A percentile compares a stretch with the other conserved stretches of the same genome.
These are phyloP conservation scores for Branchinecta sandiegonensis DNA, from an alignment of 2,888 invertebrate species.

Conservation along the genomic window DNA sequence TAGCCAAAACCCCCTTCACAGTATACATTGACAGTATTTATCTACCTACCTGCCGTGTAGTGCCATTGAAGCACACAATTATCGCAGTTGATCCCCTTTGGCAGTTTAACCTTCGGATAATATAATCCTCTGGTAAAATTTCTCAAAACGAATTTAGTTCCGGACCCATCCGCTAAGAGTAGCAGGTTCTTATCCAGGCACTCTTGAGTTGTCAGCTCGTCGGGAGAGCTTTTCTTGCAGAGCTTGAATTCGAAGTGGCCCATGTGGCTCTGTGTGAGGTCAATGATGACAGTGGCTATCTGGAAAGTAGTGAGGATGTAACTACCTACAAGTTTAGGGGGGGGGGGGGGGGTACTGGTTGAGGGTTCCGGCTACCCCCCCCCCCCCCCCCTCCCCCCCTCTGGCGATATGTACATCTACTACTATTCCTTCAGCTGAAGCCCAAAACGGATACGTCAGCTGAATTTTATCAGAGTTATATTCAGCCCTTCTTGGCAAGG, in stretches of 20 bases:
- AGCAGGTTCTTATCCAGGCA: slow-evolving; percentile 39
- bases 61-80: slow-evolving; percentile 45
- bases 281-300: slow-evolving; percentile 27
- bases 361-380: no score
- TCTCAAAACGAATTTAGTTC: slow-evolving; percentile 30
- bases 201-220: slow-evolving; percentile 38
- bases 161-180: slow-evolving; percentile 32
- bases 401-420: no score
- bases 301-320: not conserved
- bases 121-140: slow-evolving; percentile 28
- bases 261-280: slow-evolving; percentile 36
- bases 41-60: slow-evolving; percentile 36
- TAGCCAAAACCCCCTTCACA: no score
- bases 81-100: slow-evolving; percentile 37
- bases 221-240: slow-evolving; percentile 24
- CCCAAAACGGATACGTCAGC: no score
- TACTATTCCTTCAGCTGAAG: no score
- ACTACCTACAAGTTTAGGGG: no score
- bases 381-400: no score
- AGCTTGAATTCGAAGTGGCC: slow-evolving; percentile 28
- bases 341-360: no score
- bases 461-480: no score
- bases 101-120: slow-evolving; percentile 33
- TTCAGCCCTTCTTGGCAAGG: no score
- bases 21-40: no score